Evolutionary conservation across 2,113 vertebrate species (phyloP).

Genomic region (Brachypodius melanocephalos): DNA sequence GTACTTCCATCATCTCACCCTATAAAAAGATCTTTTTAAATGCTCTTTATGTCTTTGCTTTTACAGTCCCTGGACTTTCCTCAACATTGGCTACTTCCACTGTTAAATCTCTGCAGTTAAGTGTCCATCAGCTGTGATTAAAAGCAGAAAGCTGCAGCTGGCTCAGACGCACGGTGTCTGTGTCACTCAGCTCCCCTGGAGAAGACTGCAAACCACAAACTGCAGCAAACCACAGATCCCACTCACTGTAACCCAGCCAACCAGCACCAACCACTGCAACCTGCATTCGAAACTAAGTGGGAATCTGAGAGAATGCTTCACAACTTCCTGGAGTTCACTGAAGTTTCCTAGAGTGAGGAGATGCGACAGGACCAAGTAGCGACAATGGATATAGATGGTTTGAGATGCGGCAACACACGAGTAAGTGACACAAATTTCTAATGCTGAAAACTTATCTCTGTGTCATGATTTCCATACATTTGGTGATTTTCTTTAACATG

Average conservation of each 20-base stretch:
- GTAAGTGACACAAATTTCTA: background rate
- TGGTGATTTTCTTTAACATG: background rate
- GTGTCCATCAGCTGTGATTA: conserved; percentile 36
- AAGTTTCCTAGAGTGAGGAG: background rate
- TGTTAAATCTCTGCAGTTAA: conserved; percentile 11
- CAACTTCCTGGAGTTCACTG: background rate
- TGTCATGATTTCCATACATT: background rate
- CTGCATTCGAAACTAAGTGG: background rate
- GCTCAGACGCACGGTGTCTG: background rate
- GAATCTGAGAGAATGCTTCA: background rate
- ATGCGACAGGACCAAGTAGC: background rate
- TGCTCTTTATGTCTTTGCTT: background rate
- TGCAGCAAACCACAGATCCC: background rate
- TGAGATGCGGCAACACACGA: background rate
- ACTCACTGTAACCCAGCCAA: background rate
- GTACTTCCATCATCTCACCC: conserved; percentile 6
- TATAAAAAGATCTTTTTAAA: background rate
- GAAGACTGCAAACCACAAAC: background rate
- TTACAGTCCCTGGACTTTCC: background rate
- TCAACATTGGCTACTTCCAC: background rate
- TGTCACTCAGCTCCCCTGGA: background rate
- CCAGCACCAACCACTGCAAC: background rate
- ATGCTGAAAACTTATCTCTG: background rate
- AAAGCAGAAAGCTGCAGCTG: conserved; percentile 31
- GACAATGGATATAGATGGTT: background rate